Evolutionary conservation across 2,113 vertebrate genomes (phyloP), one percentile per base, ranked within the genome.

Genomic region (Arvicanthis niloticus): DNA sequence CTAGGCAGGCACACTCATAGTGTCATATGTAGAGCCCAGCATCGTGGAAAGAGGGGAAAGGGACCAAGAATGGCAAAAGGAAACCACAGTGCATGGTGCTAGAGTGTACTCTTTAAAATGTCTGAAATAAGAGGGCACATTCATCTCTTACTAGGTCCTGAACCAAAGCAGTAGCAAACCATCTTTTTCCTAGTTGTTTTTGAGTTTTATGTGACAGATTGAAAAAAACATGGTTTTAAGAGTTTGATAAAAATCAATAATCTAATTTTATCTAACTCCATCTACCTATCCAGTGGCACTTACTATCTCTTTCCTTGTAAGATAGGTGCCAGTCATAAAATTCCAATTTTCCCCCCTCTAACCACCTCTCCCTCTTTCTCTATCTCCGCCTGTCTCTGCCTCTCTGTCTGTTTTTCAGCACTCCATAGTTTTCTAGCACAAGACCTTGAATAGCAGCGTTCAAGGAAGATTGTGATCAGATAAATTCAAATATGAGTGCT

Each of bases 211-310:
- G 11, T 65, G 91, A 91, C 13, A 75, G 48, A 94, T 29, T 75
- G 15, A 48, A 95, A 80, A 91, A 60, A 77, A 93, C 31, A 37
- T 48, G 53, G 40, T 62, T 94, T 89, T 34, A 91, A 70, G 45
- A 87, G 34, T 51, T 82, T 77, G 22, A 93, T 68, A 93, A 80
- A 95, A 80, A 93, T 56, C 68, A 56, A 67, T 62, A 48, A 40
- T 76, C 22, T 60, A 65, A 56, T 68, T 93, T 51, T 84, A 51
- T 65, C 19, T 85, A 90, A 88, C 9, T 94, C 85, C 70, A 53
- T 31, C 75, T 31, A 76, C 5, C 19, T 8, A 5, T 93, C 40
- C 48, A 91, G 5, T n/a, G 77, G 34, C n/a, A 86, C 51, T 72
- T 84, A 75, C 12, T 62, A 10, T 91, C 26, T 90, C 31, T 3